These are phyloP conservation scores for Gephyroberyx darwinii DNA, from an alignment of 2,797 vertebrate species.

Conservation along the genomic window DNA sequence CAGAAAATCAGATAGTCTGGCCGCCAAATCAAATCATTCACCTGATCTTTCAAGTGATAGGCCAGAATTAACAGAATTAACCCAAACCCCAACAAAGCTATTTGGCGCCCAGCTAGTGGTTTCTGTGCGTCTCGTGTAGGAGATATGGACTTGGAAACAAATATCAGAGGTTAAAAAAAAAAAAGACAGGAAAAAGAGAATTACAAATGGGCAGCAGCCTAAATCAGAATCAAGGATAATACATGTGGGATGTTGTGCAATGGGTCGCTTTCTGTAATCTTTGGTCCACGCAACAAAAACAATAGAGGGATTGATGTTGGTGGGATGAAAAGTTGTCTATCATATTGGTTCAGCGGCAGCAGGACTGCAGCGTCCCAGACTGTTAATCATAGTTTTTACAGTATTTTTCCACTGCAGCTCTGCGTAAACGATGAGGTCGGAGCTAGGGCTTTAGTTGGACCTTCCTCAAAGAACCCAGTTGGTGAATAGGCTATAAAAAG, in stretches of 20 bases:
- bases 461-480: constrained; percentile 54
- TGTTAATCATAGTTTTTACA: constrained; percentile 42
- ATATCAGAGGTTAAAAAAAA: constrained; percentile 10
- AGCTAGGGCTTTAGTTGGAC: constrained; percentile 34
- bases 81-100: constrained; percentile 28
- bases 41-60: constrained; percentile 47
- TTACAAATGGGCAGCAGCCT: too few species aligned
- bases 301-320: not conserved
- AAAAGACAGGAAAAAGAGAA: not conserved
- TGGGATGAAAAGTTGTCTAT: constrained; percentile 22
- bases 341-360: constrained; percentile 39
- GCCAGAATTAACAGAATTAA: constrained; percentile 33
- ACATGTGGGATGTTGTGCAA: constrained; percentile 21
- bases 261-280: constrained; percentile 20
- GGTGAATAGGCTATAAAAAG: constrained; percentile 56
- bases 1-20: constrained; percentile 58
- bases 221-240: constrained; percentile 16
- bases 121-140: not conserved
- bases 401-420: constrained; percentile 56
- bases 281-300: constrained; percentile 21
- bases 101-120: constrained; percentile 1
- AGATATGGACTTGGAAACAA: constrained; percentile 9
- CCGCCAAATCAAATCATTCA: constrained; percentile 65
- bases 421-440: constrained; percentile 20
- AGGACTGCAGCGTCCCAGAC: constrained; percentile 20